phyloP scores from a whole-genome alignment of 1,140 invertebrate genomes.

The Brachionus rotundiformis region DNA sequence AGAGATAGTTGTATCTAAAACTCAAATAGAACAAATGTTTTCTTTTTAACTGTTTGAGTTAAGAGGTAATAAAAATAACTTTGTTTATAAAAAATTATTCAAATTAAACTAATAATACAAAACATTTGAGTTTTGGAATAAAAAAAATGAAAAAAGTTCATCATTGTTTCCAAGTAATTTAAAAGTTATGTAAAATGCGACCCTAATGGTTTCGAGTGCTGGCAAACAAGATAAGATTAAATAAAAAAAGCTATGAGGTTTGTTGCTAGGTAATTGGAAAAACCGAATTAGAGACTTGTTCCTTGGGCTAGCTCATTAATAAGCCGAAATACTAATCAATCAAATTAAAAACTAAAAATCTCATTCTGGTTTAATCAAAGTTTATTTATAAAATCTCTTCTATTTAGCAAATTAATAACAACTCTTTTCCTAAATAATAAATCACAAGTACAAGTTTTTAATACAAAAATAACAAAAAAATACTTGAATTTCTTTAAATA shows the following conservation, averaged over 20 bases:
- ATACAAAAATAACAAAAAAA: not conserved
- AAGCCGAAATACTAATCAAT: not conserved
- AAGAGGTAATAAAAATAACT: too few relatives aligned
- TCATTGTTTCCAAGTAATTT: not conserved
- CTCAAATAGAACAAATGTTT: too few relatives aligned
- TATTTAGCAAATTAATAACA: not conserved
- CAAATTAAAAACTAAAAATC: not conserved
- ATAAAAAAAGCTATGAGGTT: not conserved
- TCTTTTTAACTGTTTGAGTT: too few relatives aligned
- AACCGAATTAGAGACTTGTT: not conserved
- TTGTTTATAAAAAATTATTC: not conserved
- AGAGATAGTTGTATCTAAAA: too few relatives aligned
- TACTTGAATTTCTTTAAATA: constrained; percentile 7
- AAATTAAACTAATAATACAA: not conserved
- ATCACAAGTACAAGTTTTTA: too few relatives aligned
- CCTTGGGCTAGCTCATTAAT: not conserved
- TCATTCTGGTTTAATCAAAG: not conserved
- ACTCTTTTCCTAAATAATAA: not conserved
- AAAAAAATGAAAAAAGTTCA: not conserved
- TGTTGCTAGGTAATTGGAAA: not conserved
- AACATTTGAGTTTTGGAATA: not conserved
- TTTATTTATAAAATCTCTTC: not conserved
- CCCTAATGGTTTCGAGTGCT: not conserved
- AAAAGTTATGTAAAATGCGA: not conserved
- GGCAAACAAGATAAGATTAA: not conserved